phyloP scores from a whole-genome alignment of 2,888 invertebrate genomes.

The Cordylochernes scorpioides region DNA sequence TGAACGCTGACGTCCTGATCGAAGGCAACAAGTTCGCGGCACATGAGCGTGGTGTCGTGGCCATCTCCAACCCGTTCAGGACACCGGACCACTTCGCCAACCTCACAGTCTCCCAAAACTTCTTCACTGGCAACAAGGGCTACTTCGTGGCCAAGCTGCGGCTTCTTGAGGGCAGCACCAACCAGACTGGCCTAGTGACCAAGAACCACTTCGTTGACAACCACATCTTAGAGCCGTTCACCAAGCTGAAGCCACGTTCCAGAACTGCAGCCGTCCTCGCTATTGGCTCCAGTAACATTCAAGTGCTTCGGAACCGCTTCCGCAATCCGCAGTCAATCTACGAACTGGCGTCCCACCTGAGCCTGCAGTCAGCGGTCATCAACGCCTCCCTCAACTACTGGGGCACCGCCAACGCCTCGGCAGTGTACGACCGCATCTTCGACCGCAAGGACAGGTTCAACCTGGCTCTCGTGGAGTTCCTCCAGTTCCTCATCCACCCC shows the following conservation, averaged over 20 bases:
- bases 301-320: conserved; percentile 64
- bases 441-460: conserved; percentile 67
- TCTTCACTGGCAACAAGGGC: conserved; percentile 64
- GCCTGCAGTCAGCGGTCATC: conserved; percentile 74
- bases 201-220: conserved; percentile 66
- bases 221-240: conserved; percentile 54
- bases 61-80: conserved; percentile 55
- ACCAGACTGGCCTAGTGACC: conserved; percentile 54
- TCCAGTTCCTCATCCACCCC: conserved; percentile 66
- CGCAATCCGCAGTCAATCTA: conserved; percentile 67
- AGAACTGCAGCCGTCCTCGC: conserved; percentile 76
- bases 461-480: conserved; percentile 63
- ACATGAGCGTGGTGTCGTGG: conserved; percentile 51
- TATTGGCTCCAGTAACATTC: conserved; percentile 64
- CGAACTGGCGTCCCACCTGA: conserved; percentile 80
- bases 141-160: conserved; percentile 63
- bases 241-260: conserved; percentile 55
- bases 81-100: too few relatives aligned
- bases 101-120: conserved; percentile 46
- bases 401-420: conserved; percentile 27
- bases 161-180: conserved; percentile 55
- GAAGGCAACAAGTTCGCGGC: conserved; percentile 68
- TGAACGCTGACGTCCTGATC: conserved; percentile 46
- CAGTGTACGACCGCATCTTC: conserved; percentile 24
- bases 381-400: conserved; percentile 86